These are phyloP conservation scores for Cantharis flavilabris DNA, from an alignment of 2,888 invertebrate species.

Conservation along the genomic window DNA sequence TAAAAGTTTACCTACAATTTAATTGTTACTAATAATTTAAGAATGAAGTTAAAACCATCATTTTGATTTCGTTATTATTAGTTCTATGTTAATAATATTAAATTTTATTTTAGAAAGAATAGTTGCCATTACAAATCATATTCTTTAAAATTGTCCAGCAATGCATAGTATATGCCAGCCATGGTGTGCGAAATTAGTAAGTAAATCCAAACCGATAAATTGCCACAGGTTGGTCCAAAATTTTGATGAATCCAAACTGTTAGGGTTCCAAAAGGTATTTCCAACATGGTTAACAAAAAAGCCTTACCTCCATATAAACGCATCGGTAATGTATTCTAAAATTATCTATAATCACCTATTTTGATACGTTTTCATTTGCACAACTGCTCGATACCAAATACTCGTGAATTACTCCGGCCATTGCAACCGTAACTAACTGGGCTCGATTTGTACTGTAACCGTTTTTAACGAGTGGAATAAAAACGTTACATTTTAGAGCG, in stretches of 20 bases:
- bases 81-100: too few species aligned
- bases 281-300: background rate
- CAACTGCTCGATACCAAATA: conserved; percentile 1
- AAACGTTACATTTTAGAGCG: conserved; percentile 8
- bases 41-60: too few species aligned
- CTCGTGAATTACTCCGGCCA: conserved; percentile 18
- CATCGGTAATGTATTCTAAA: conserved; percentile 12
- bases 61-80: too few species aligned
- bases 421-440: background rate
- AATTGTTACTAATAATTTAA: too few species aligned
- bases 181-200: background rate
- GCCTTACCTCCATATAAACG: conserved; percentile 2
- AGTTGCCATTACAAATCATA: background rate
- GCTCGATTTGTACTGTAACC: background rate
- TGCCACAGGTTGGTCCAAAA: conserved; percentile 1
- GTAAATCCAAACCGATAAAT: conserved; percentile 10
- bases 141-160: background rate
- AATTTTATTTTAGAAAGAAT: too few species aligned
- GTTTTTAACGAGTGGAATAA: conserved; percentile 6
- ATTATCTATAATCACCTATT: background rate
- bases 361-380: background rate
- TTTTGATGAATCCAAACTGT: background rate
- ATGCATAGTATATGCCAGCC: background rate
- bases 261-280: conserved; percentile 7
- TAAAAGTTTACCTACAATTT: too few species aligned